Evolutionary conservation across 2,113 vertebrate species (phyloP).

Genomic region (Syngnathus typhle): DNA sequence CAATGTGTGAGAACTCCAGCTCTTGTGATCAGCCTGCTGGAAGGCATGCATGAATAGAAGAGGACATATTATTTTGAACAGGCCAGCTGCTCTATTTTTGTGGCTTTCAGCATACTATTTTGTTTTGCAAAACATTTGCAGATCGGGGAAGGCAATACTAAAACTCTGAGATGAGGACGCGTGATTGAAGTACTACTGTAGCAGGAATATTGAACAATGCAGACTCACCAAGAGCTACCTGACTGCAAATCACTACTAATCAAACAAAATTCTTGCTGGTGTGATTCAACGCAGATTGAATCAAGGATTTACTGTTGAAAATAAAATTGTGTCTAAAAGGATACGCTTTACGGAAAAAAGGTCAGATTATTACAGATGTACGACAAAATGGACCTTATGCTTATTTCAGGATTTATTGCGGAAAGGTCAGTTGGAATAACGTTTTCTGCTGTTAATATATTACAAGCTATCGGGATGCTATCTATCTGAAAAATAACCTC

Average conservation of each 20-base stretch:
- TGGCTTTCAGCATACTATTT: not conserved
- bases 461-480: not conserved
- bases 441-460: not conserved
- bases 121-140: constrained; percentile 9
- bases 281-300: not conserved
- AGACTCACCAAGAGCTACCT: constrained; percentile 42
- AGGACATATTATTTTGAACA: constrained; percentile 10
- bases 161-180: constrained; percentile 31
- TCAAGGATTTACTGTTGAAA: not conserved
- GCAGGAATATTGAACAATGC: constrained; percentile 32
- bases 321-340: not conserved
- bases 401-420: not conserved
- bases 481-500: not conserved
- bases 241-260: constrained; percentile 54
- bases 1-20: constrained; percentile 3
- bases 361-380: not conserved
- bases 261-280: constrained; percentile 26
- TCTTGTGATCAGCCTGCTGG: constrained; percentile 16
- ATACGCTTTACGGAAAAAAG: not conserved
- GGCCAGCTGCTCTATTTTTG: constrained; percentile 6
- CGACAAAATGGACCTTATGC: not conserved
- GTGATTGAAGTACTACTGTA: constrained; percentile 39
- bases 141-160: constrained; percentile 8
- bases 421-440: not conserved
- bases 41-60: constrained; percentile 4